phyloP scores from a whole-genome alignment of 2,113 vertebrate species.

The Toxostoma redivivum region DNA sequence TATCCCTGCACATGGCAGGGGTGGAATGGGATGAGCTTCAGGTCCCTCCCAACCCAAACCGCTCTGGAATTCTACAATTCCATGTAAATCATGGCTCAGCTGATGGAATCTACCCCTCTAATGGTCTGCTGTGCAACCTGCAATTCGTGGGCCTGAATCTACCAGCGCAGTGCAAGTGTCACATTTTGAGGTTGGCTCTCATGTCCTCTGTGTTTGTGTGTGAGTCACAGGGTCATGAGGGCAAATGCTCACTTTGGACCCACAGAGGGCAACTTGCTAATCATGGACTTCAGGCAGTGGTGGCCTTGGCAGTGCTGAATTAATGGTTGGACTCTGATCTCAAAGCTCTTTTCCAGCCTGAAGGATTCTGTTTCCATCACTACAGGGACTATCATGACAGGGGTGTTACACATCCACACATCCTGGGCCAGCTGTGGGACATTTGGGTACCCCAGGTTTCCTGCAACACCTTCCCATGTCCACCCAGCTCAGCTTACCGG shows the following conservation, averaged over 20 bases:
- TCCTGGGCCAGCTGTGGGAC: background rate
- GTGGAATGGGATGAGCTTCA: background rate
- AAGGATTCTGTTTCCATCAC: background rate
- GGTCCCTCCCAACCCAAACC: background rate
- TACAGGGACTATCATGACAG: fast-evolving
- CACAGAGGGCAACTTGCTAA: background rate
- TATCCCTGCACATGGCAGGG: background rate
- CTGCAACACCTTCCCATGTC: background rate
- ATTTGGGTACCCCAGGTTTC: background rate
- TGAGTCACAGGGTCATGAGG: background rate
- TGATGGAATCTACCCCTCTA: background rate
- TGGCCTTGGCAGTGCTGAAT: background rate
- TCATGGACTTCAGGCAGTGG: background rate
- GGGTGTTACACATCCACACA: background rate
- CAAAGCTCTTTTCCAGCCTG: background rate
- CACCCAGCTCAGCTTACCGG: slow-evolving; percentile 66
- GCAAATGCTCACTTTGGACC: background rate
- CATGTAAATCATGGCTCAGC: background rate
- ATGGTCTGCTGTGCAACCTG: background rate
- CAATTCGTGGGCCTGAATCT: background rate
- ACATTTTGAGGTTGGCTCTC: background rate
- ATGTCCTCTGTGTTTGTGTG: background rate
- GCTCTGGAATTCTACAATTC: background rate
- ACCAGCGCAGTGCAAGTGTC: background rate
- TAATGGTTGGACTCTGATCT: background rate